Evolutionary conservation across 2,113 vertebrate species (phyloP), one percentile per base, ranked within the genome.

Genomic region (Cromileptes altivelis): DNA sequence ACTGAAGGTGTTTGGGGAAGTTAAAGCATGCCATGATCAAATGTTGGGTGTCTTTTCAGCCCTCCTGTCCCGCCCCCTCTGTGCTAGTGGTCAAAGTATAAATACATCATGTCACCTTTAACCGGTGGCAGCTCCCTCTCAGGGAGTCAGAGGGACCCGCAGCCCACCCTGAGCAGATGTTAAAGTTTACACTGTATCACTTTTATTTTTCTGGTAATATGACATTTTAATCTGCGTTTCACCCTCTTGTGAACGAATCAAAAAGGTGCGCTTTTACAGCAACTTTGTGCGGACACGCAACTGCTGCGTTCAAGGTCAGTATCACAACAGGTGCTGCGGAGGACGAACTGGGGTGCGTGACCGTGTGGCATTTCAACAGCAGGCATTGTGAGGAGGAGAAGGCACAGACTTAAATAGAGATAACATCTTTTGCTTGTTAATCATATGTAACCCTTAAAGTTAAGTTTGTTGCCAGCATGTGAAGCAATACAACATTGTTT

Each of bases 271-370:
- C 75, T 73, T 72, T 65, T 23, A 9, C 6, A 58, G 73, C 77
- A 64, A 52, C 77, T 80, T 45, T 80, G 81, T 72, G 70, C 49
- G 15, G 67, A 30, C 75, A 70, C 18, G 10, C 82, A 49, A 70
- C 89, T 84, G 83, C 84, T 80, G 79, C 73, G 45, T 88, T 96
- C 95, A 96, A 97, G 97, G 97, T 97, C 95, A 97, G 97, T 97
- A 91, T 87, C 57, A 61, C 77, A 60, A 86, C 94, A 95, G 93
- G 86, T 91, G 80, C 75, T 71, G 84, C 72, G 45, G 79, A 89
- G 86, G 85, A 81, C 58, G 50, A 70, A 42, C 56, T 49, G 47
- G 73, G 85, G 67, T 14, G 89, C 85, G 64, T 82, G 91, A 85
- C 75, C 33, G 40, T 37, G 80, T 87, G 75, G 74, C 82, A 89